A percentile compares a stretch with the other conserved stretches of the same genome.
These are phyloP conservation scores for Eupleurogrammus muticus DNA, from an alignment of 2,797 vertebrate species.

Conservation along the genomic window DNA sequence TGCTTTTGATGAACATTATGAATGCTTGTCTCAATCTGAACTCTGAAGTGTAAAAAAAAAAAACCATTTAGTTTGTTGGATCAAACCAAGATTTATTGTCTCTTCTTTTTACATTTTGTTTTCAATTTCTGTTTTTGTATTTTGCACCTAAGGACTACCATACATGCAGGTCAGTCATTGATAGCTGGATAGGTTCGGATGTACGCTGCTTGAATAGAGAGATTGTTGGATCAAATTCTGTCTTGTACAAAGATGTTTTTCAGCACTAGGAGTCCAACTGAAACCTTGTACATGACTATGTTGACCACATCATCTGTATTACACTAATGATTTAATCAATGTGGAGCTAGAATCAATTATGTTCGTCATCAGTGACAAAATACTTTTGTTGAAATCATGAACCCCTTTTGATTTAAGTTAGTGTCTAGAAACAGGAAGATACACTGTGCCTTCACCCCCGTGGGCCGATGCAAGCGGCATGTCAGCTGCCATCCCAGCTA, in stretches of 20 bases:
- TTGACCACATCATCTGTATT: no score
- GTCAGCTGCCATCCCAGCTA: constrained; percentile 25
- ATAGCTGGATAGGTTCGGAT: not conserved
- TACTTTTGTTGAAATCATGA: not conserved
- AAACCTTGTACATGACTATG: no score
- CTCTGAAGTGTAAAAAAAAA: not conserved
- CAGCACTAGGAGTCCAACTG: not conserved
- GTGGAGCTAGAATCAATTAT: not conserved
- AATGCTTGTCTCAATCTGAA: not conserved
- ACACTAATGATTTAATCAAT: no score
- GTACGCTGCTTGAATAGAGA: constrained; percentile 2
- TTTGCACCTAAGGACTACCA: no score
- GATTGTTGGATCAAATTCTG: not conserved
- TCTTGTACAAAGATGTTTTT: not conserved
- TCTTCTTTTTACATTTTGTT: no score
- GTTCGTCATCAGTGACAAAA: not conserved
- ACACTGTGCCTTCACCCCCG: not conserved
- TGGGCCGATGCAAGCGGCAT: not conserved
- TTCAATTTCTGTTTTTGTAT: no score
- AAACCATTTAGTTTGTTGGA: no score
- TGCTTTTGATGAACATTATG: not conserved
- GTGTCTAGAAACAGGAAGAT: not conserved
- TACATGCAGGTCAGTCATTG: not conserved
- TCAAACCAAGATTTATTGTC: no score
- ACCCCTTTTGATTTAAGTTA: not conserved